phyloP scores from a whole-genome alignment of 53 echinoderm and acorn worm species.

The Patiria pectinifera region DNA sequence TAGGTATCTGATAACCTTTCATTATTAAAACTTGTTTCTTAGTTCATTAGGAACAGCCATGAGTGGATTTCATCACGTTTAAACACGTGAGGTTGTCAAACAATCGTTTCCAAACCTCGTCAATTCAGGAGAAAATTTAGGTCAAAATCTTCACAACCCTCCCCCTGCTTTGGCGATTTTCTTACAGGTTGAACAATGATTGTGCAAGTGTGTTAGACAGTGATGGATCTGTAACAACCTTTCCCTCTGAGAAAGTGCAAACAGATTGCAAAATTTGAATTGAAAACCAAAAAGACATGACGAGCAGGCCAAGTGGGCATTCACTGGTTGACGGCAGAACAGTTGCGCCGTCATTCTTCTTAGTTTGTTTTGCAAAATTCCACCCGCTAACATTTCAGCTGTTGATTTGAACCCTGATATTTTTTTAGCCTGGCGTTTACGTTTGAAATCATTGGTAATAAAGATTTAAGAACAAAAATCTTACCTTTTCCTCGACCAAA shows the following conservation, averaged over 20 bases:
- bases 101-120: background rate
- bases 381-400: background rate
- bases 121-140: background rate
- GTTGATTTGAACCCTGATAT: background rate
- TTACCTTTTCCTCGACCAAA: too few relatives aligned
- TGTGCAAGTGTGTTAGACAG: slow-evolving; percentile 32
- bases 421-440: background rate
- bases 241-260: slow-evolving; percentile 27
- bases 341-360: background rate
- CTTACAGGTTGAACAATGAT: background rate
- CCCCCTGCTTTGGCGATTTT: background rate
- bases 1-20: too few relatives aligned
- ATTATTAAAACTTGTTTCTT: background rate
- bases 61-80: background rate
- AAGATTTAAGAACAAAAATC: background rate
- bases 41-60: background rate
- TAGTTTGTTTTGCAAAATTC: slow-evolving; percentile 5
- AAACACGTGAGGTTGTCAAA: background rate
- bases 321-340: background rate
- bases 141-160: slow-evolving; percentile 7
- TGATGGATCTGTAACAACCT: slow-evolving; percentile 32
- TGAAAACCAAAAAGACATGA: background rate
- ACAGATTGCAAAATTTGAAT: background rate
- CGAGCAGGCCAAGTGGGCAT: slow-evolving; percentile 7
- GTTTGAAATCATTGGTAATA: background rate